These are phyloP conservation scores for Sinelater perroti DNA, from an alignment of 2,888 invertebrate genomes.

Conservation along the genomic window DNA sequence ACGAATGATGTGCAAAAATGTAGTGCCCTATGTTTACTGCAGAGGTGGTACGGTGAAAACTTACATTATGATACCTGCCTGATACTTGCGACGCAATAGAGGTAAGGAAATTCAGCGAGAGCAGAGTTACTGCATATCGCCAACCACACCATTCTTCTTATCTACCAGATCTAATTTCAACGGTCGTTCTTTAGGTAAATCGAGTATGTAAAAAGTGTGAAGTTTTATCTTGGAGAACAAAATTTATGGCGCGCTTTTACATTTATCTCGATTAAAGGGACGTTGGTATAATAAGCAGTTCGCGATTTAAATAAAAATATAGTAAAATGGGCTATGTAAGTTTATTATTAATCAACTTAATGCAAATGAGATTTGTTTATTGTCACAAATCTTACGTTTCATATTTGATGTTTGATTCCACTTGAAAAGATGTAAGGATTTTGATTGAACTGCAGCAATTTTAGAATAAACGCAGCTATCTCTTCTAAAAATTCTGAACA, in stretches of 20 bases:
- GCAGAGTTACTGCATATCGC: conserved; percentile 32
- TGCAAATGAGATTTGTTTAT: conserved; percentile 9
- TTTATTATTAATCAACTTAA: conserved; percentile 17
- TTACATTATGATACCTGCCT: conserved; percentile 9
- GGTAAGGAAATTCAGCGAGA: conserved; percentile 30
- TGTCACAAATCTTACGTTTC: not conserved
- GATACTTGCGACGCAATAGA: conserved; percentile 19
- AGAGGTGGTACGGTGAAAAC: conserved; percentile 14
- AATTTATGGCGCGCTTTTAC: not conserved
- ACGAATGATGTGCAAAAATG: conserved; percentile 11
- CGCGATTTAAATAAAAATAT: too few species aligned
- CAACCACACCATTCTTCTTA: conserved; percentile 24
- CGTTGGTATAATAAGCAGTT: not conserved
- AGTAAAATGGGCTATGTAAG: too few species aligned
- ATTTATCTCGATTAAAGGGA: conserved; percentile 6
- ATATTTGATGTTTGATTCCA: not conserved
- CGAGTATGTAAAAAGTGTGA: too few species aligned
- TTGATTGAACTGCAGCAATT: too few species aligned
- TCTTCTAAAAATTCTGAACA: too few species aligned
- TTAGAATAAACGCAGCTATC: too few species aligned
- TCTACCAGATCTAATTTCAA: conserved; percentile 28
- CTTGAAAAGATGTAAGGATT: not conserved
- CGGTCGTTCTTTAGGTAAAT: conserved; percentile 23
- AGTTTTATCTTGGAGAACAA: too few species aligned
- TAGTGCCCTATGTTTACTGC: conserved; percentile 5